Base-by-base conservation (phyloP, 1,140 invertebrate species). In the Lepidurus apus region DNA sequence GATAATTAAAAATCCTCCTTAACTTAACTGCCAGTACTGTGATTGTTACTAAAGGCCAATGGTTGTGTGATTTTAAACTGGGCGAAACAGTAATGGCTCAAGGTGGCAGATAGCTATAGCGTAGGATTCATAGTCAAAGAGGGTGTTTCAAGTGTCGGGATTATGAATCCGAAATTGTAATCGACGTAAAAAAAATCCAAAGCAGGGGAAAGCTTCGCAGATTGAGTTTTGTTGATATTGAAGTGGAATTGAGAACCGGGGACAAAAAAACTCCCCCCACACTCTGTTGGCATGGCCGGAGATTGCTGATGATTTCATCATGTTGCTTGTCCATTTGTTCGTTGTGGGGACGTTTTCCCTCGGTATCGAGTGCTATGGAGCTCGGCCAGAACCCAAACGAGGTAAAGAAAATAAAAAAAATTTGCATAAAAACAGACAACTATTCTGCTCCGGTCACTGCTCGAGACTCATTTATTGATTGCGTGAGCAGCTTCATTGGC, bases 261-360 rank as follows among this genome's bases (percentile, higher is more conserved):
- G 34, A 34, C 34, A 34, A 34, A 34, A 34, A 34, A 65, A 9
- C 53, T 21, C 53, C 53, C 47, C 53, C n/a, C 0, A n/a, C 53
- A 65, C 7, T 21, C 21, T 65, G 3, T 17, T 65, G 13, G 10
- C 53, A 65, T 65, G 53, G 53, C 53, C 17, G 17, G 17, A 9
- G 53, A 65, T 21, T 65, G 53, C 53, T 65, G 53, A 65, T 65
- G 53, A 65, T 65, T 65, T 65, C 53, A 21, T 65, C 53, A 65
- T 65, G 53, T 65, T 65, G 53, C 53, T 65, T 65, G 17, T 65
- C 21, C 53, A 65, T 65, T 65, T 65, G 53, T 65, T 65, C 53
- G 53, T 65, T 65, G 53, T 65, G 53, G 53, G 53, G 53, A 65
- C n/a, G 53, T 65, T 65, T 65, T n/a, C 53, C 53, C 53, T 65